These are phyloP conservation scores for Iguana delicatissima DNA, from an alignment of 2,797 vertebrate species.

Conservation along the genomic window DNA sequence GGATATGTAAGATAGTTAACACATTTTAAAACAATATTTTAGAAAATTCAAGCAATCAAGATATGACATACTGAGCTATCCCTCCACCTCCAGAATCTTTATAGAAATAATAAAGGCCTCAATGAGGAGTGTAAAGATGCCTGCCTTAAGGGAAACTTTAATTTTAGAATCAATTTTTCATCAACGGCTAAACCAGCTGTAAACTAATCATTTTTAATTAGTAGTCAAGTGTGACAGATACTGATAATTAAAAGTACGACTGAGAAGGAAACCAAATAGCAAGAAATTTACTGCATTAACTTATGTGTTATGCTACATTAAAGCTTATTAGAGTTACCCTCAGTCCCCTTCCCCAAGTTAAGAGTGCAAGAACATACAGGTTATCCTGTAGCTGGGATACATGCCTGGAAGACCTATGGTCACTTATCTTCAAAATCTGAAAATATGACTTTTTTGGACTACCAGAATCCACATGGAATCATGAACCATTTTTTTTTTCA, in stretches of 20 bases:
- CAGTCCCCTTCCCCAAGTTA: background rate
- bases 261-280: conserved; percentile 53
- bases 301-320: conserved; percentile 36
- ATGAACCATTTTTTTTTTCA: too few species aligned
- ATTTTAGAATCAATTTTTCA: conserved; percentile 53
- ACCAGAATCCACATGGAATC: too few species aligned
- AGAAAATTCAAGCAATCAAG: conserved; percentile 10
- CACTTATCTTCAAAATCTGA: too few species aligned
- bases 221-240: conserved; percentile 38
- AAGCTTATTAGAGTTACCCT: conserved; percentile 5
- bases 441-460: too few species aligned
- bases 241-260: conserved; percentile 43
- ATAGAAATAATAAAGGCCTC: conserved; percentile 25
- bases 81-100: background rate
- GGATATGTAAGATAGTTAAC: background rate
- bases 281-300: conserved; percentile 47
- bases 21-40: background rate
- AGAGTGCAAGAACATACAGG: background rate
- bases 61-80: background rate
- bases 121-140: conserved; percentile 31
- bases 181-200: conserved; percentile 41
- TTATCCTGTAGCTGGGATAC: background rate
- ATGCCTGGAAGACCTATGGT: background rate
- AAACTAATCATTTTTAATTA: conserved; percentile 57
- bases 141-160: conserved; percentile 35